Evolutionary conservation across 1,140 invertebrate genomes (phyloP), one percentile per base, ranked within the genome.

Genomic region (Leguminivora glycinivorella): DNA sequence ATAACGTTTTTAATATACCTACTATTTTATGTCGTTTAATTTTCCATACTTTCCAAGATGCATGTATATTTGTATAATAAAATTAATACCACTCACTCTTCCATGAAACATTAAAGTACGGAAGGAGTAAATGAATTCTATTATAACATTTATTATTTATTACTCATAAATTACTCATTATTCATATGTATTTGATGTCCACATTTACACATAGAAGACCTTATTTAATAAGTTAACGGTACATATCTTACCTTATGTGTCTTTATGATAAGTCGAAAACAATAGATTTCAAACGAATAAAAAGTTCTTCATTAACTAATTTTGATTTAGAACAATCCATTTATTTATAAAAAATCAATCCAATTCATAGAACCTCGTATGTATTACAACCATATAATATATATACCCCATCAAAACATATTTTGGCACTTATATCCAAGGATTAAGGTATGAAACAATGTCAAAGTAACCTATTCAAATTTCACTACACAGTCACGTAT

Each of bases 401-500:
- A n/a, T n/a, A n/a, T n/a, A n/a, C n/a, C 22, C 9, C 4, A 60
- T 60, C 12, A 43, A 52, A 52, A 1, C 6, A 19, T 1, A 52
- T 52, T 52, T 6, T 52, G 6, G 7, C 0, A 6, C 19, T 22
- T 52, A 52, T 22, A 19, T 52, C 47, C 17, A 52, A 9, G 19
- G 47, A 22, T 52, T 52, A 52, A 52, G 47, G 58, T 29, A 19
- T 31, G 6, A 26, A 63, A n/a, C 12, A 12, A n/a, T n/a, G 56
- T 9, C 12, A 24, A 26, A 63, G 14, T 5, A 12, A 63, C 25
- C 4, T 58, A 60, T 24, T 60, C 24, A 26, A 38, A 38, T 60
- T 60, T 29, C 56, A 60, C 25, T 60, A 52, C 5, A 52, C 47
- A n/a, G 19, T 52, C 47, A 52, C 47, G 47, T 52, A 52, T 60